Percentiles rank a stretch among this genome's conserved stretches.
These are phyloP conservation scores for Psittacara wagleri DNA, from an alignment of 2,113 vertebrate species.

Conservation along the genomic window DNA sequence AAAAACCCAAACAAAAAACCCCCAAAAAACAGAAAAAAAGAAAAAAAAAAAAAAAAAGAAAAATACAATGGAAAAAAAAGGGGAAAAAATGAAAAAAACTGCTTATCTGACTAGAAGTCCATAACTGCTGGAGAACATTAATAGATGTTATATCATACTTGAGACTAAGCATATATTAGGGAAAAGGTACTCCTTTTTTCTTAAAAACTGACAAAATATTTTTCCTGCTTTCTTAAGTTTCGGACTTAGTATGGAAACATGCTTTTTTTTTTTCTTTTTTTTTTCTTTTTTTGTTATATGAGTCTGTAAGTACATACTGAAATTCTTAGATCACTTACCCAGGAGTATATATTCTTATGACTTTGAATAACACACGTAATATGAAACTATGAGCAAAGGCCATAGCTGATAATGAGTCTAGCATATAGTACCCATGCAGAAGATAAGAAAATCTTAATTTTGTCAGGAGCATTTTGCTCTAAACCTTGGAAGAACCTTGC, in stretches of 20 bases:
- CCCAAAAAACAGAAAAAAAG: no score
- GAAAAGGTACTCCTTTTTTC: neutral
- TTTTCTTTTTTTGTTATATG: neutral
- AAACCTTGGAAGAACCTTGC: neutral
- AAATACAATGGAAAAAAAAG: rapidly evolving
- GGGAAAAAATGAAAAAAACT: rapidly evolving
- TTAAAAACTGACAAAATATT: neutral
- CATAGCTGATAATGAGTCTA: neutral
- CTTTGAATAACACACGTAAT: neutral
- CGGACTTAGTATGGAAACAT: neutral
- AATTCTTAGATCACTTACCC: neutral
- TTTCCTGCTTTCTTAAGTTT: neutral
- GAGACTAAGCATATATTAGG: neutral
- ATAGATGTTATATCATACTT: neutral
- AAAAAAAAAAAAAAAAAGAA: no score
- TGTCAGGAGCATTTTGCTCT: neutral
- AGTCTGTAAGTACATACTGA: neutral
- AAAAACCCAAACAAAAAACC: rapidly evolving
- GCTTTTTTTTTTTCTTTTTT: neutral
- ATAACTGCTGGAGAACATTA: neutral
- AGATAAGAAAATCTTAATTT: neutral
- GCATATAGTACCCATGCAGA: neutral
- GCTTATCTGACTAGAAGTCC: neutral
- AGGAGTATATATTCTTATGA: neutral
- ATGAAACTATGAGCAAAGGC: neutral